Evolutionary conservation across 2,113 vertebrate genomes (phyloP), one percentile per base, ranked within the genome.

Genomic region (Myotis lucifugus): DNA sequence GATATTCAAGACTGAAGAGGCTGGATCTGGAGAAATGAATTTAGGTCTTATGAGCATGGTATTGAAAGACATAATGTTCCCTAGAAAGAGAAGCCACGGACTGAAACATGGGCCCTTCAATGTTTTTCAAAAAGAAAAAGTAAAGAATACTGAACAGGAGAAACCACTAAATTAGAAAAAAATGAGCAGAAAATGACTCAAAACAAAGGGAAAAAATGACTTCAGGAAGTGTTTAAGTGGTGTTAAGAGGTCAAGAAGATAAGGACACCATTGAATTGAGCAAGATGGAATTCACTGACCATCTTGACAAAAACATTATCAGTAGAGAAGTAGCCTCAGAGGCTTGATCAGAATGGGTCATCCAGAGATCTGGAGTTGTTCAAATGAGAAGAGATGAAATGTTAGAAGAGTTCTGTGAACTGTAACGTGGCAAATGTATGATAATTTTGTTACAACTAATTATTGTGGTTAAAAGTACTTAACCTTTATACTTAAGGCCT

Each of bases 121-220:
- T 12, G 32, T 48, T 54, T 88, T 50, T 70, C 13, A 48, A 67
- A 94, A 46, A 90, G 25, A 15, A 87, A 95, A 78, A 56, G 12
- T 29, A 69, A 50, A 94, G 50, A 64, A 70, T 37, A 46, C 6
- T 46, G 40, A 52, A 25, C 21, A 67, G 8, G 21, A 83, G 40
- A 76, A 52, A 6, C 27, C 17, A 21, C 18, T 46, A 23, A 67
- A 23, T 59, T 34, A 83, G 25, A 74, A 93, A 88, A 88, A 67
- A 23, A 32, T 8, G 61, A 56, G 40, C 12, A 88, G 46, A n/a
- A 37, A 29, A 25, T 73, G 66, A 76, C 7, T 19, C 6, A 64
- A 96, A 96, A 93, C 70, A 48, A 91, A 79, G 82, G 50, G 82
- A 87, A 90, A 34, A 84, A 84, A 87, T 64, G 78, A 32, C 77